Conservation (phyloP, 2,113 vertebrate species). For the Pampusana beccarii region DNA sequence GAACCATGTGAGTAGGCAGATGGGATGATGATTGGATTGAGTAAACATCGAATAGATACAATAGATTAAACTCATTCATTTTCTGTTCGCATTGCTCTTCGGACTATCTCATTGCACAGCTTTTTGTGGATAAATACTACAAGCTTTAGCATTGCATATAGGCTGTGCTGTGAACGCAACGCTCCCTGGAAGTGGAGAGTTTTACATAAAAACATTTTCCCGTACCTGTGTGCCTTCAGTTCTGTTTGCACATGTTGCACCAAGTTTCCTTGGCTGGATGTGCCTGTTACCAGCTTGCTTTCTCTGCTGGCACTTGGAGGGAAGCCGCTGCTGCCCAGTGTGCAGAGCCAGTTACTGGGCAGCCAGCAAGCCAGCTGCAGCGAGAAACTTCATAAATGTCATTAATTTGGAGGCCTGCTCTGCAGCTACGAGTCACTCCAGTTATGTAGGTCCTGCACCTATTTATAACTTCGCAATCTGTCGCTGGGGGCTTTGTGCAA, state of each 20-base stretch:
- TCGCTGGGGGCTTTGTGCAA: slow-evolving; percentile 56
- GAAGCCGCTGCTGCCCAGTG: not conserved
- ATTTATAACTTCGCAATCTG: slow-evolving; percentile 70
- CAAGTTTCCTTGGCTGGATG: not conserved
- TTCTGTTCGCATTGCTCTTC: not conserved
- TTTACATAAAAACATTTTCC: not conserved
- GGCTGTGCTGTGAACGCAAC: not conserved
- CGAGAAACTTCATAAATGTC: slow-evolving; percentile 60
- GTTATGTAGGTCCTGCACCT: slow-evolving; percentile 59
- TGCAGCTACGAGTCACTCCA: slow-evolving; percentile 37
- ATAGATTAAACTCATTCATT: not conserved
- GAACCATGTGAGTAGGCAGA: not conserved
- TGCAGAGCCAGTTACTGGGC: not conserved
- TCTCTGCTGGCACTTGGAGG: not conserved
- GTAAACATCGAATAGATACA: not conserved
- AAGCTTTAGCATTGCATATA: not conserved
- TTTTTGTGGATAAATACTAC: not conserved
- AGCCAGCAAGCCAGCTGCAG: slow-evolving; percentile 30
- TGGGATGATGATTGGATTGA: not conserved
- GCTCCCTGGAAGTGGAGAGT: not conserved
- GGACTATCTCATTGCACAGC: not conserved
- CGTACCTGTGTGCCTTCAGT: not conserved
- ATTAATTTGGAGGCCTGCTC: slow-evolving; percentile 55
- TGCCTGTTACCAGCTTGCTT: not conserved
- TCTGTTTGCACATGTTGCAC: not conserved